Percentiles rank a stretch among this genome's conserved stretches.
These are phyloP conservation scores for Coenonympha arcania DNA, from an alignment of 2,888 invertebrate genomes.

Conservation along the genomic window DNA sequence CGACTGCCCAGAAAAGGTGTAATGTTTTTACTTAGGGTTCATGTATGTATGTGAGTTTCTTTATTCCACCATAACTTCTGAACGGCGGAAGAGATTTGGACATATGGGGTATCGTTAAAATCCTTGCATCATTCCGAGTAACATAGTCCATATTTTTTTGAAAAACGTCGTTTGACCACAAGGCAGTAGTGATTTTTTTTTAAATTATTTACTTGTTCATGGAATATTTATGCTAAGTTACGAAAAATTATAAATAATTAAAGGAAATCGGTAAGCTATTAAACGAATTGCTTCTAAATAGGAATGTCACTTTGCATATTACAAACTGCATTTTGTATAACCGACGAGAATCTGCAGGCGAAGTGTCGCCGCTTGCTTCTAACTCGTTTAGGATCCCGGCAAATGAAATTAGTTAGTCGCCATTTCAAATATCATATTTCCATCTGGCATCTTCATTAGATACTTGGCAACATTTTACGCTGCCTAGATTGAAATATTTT, in stretches of 20 bases:
- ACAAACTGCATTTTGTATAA: slow-evolving; percentile 25
- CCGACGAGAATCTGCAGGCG: slow-evolving; percentile 32
- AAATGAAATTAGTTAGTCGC: slow-evolving; percentile 66
- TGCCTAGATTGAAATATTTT: slow-evolving; percentile 4
- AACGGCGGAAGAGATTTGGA: too few species aligned
- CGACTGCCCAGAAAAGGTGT: too few species aligned
- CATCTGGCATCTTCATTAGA: slow-evolving; percentile 55
- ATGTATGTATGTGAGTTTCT: too few species aligned
- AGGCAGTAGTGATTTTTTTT: too few species aligned
- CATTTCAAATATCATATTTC: slow-evolving; percentile 69
- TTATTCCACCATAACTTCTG: too few species aligned
- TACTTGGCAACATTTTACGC: slow-evolving; percentile 21
- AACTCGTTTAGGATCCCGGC: slow-evolving; percentile 66
- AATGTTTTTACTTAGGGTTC: too few species aligned
- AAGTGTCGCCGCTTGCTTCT: slow-evolving; percentile 30
- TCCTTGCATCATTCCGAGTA: too few species aligned
- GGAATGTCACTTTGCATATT: slow-evolving; percentile 20
- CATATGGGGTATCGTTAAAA: too few species aligned
- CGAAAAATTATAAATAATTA: neutral
- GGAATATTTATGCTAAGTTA: too few species aligned
- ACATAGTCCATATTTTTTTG: too few species aligned
- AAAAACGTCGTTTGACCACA: too few species aligned
- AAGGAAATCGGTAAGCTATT: neutral
- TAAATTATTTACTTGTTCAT: too few species aligned
- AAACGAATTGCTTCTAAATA: slow-evolving; percentile 19